Evolutionary conservation across 1,140 invertebrate species (phyloP).

Genomic region (Papilio machaon): DNA sequence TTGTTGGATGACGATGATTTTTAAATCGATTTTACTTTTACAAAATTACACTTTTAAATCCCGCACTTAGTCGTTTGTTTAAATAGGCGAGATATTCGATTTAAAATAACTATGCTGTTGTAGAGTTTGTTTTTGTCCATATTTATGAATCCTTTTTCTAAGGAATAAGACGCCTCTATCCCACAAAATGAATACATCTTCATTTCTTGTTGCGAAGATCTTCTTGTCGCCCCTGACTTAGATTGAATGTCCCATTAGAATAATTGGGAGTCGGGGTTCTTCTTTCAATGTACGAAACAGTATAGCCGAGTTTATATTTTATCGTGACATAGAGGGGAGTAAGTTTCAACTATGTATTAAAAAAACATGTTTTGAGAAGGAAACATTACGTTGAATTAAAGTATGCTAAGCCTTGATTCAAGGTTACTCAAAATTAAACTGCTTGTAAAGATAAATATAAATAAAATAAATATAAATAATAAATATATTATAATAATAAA

Average conservation of each 20-base stretch:
- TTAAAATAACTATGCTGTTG: neutral
- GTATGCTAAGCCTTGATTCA: no score
- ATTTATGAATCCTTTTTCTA: neutral
- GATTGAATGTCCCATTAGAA: slow-evolving; percentile 17
- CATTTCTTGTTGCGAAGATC: slow-evolving; percentile 2
- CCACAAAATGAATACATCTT: neutral
- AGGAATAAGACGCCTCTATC: neutral
- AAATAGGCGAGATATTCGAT: neutral
- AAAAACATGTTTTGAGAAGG: neutral
- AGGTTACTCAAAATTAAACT: no score
- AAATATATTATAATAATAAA: no score
- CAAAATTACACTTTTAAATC: neutral
- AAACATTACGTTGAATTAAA: no score
- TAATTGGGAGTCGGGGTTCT: neutral
- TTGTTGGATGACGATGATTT: neutral
- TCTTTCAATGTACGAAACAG: neutral
- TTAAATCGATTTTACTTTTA: neutral
- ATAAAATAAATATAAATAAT: no score
- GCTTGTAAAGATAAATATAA: no score
- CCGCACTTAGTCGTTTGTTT: neutral
- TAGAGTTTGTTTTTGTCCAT: neutral
- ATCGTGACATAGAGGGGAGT: neutral
- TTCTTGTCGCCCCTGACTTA: slow-evolving; percentile 7
- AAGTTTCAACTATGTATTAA: neutral
- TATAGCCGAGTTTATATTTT: neutral